phyloP scores from a whole-genome alignment of 2,113 vertebrate genomes.

The Upupa epops region DNA sequence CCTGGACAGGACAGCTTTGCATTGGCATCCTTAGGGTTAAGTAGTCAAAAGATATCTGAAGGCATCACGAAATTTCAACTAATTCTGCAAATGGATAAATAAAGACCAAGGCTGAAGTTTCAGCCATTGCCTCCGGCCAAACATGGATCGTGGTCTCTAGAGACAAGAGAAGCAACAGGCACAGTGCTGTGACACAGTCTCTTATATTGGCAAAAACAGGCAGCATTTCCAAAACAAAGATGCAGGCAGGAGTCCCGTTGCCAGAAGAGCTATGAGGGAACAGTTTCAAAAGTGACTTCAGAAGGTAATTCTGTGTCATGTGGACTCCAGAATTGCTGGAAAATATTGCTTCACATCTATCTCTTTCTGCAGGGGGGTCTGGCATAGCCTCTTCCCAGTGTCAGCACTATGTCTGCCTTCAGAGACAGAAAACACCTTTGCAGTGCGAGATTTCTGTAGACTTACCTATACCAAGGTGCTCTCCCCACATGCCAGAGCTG shows the following conservation, averaged over 20 bases:
- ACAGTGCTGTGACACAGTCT: not conserved
- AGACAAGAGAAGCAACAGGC: not conserved
- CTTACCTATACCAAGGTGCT: not conserved
- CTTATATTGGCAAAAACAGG: not conserved
- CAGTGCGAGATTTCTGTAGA: not conserved
- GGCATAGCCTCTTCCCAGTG: not conserved
- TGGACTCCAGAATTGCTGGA: conserved; percentile 1
- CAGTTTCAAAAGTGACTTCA: conserved; percentile 37
- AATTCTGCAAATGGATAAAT: not conserved
- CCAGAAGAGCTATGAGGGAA: not conserved
- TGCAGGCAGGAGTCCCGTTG: not conserved
- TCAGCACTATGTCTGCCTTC: not conserved
- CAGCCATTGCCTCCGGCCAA: not conserved
- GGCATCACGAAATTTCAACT: not conserved
- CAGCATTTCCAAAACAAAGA: not conserved
- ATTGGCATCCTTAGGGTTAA: not conserved
- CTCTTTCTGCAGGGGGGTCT: not conserved
- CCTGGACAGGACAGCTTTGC: not conserved
- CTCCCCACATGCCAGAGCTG: not conserved
- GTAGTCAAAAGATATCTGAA: not conserved
- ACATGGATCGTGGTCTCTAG: not conserved
- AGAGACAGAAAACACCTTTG: not conserved
- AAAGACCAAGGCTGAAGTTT: not conserved
- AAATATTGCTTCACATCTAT: conserved; percentile 27
- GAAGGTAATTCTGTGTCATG: conserved; percentile 10